Evolutionary conservation across 2,113 vertebrate genomes (phyloP).

Genomic region (Heterocephalus glaber): DNA sequence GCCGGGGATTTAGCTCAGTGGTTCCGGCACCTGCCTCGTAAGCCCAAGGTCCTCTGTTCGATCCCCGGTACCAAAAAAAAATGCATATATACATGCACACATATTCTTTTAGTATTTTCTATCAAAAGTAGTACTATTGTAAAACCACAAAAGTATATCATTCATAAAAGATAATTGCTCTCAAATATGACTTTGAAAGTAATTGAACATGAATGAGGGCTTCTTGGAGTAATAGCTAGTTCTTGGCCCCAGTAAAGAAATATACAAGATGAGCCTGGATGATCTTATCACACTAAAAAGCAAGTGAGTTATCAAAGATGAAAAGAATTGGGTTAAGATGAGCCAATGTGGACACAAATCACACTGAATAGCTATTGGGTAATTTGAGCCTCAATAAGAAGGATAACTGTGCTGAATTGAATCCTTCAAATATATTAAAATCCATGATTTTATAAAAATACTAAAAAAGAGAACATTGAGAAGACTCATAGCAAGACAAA

Average conservation of each 20-base stretch:
- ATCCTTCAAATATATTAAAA: slow-evolving; percentile 59
- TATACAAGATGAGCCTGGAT: not conserved
- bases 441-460: slow-evolving; percentile 34
- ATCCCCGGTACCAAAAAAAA: no score
- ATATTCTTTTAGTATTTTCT: not conserved
- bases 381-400: slow-evolving; percentile 48
- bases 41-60: no score
- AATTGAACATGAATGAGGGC: slow-evolving; percentile 47
- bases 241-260: slow-evolving; percentile 42
- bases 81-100: not conserved
- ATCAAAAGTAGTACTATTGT: slow-evolving; percentile 17
- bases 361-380: slow-evolving; percentile 19
- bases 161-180: slow-evolving; percentile 38
- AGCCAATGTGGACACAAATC: slow-evolving; percentile 25
- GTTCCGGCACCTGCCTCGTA: no score
- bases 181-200: slow-evolving; percentile 33
- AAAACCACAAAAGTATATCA: slow-evolving; percentile 22
- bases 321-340: slow-evolving; percentile 44
- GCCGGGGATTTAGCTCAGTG: no score
- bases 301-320: slow-evolving; percentile 4
- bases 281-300: slow-evolving; percentile 9
- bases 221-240: slow-evolving; percentile 47
- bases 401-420: slow-evolving; percentile 28
- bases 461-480: slow-evolving; percentile 14
- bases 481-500: not conserved